A percentile compares a stretch with the other conserved stretches of the same genome.
Evolutionary conservation across 2,113 vertebrate species (phyloP).

Genomic region (Pongo pygmaeus): DNA sequence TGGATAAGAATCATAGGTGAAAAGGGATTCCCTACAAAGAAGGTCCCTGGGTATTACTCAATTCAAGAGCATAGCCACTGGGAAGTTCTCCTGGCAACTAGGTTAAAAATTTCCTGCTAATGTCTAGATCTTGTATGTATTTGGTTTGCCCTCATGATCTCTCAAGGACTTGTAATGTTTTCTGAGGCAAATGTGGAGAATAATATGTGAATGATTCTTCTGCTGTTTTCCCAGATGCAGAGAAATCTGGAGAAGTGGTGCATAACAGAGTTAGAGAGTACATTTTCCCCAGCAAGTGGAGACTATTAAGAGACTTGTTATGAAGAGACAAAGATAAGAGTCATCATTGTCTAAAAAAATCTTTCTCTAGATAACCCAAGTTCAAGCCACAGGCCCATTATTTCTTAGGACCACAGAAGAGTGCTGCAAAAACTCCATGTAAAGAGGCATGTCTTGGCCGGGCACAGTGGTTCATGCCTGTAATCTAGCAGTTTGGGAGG

Average conservation of each 20-base stretch:
- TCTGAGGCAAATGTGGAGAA: neutral
- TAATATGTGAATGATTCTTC: neutral
- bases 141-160: neutral
- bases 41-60: neutral
- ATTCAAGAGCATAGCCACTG: accelerated
- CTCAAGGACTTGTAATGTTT: neutral
- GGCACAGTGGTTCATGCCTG: too few relatives aligned
- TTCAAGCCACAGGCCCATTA: neutral
- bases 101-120: neutral
- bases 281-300: neutral
- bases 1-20: neutral
- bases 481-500: too few relatives aligned
- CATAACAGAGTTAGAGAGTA: neutral
- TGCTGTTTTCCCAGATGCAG: neutral
- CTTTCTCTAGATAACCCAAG: neutral
- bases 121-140: neutral
- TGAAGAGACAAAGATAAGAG: neutral
- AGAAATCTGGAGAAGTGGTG: neutral
- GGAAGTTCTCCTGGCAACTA: neutral
- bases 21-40: neutral
- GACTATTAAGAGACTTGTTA: neutral
- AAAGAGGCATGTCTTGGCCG: too few relatives aligned
- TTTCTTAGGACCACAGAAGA: neutral
- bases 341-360: neutral
- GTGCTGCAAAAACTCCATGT: neutral